phyloP scores from a whole-genome alignment of 2,888 invertebrate genomes.

The Troides helena region DNA sequence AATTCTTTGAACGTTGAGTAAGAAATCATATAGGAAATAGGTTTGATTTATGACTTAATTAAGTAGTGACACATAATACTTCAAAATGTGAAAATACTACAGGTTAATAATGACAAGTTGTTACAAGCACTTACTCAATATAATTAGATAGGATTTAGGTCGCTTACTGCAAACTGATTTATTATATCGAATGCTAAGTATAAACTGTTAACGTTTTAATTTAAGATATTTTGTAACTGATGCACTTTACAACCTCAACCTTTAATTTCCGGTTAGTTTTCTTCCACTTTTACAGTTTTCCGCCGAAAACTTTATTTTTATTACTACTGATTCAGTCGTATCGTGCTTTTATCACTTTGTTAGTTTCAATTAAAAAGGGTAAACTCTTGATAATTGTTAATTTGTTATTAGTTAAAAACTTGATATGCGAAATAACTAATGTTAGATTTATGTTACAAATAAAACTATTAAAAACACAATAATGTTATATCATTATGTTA shows the following conservation, averaged over 20 bases:
- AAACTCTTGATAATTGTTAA: not conserved
- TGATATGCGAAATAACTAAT: not conserved
- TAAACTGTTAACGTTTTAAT: not conserved
- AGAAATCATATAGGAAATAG: not conserved
- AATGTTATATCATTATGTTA: constrained; percentile 4
- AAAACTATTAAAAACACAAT: not conserved
- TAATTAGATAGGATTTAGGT: constrained; percentile 1
- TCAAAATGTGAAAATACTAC: not conserved
- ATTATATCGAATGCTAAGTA: not conserved
- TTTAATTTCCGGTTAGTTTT: not conserved
- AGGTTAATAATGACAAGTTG: not conserved
- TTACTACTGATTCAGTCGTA: not conserved
- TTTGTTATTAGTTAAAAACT: not conserved
- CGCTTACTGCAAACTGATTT: not conserved
- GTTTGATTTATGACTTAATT: not conserved
- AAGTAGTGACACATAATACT: not conserved
- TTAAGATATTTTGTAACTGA: not conserved
- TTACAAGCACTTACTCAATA: not conserved
- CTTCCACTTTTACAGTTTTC: not conserved
- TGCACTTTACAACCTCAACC: too few species aligned
- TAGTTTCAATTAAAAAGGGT: not conserved
- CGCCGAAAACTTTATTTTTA: not conserved
- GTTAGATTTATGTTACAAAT: not conserved
- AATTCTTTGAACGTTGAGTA: not conserved
- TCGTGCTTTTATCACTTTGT: not conserved